phyloP scores from a whole-genome alignment of 2,113 vertebrate genomes.

The Condylura cristata region DNA sequence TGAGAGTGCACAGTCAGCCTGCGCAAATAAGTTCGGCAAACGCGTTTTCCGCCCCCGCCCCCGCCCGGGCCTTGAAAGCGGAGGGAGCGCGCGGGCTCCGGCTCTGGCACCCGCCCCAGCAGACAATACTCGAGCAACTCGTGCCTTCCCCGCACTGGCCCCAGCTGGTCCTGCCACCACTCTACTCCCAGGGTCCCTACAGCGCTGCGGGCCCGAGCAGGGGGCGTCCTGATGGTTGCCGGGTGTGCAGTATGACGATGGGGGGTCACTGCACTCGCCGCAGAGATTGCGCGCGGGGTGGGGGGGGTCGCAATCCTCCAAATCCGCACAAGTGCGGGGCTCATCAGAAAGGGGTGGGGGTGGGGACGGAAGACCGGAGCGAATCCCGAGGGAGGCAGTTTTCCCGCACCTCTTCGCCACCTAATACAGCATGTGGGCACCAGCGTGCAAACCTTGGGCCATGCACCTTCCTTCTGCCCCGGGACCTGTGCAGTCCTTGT shows the following conservation, averaged over 20 bases:
- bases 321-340: not conserved
- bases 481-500: not conserved
- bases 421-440: not conserved
- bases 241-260: not conserved
- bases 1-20: conserved; percentile 14
- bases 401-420: conserved; percentile 35
- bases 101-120: not conserved
- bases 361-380: not conserved
- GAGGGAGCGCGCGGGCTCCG: not conserved
- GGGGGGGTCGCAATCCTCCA: not conserved
- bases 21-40: conserved; percentile 28
- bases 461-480: not conserved
- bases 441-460: not conserved
- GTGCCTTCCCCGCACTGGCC: not conserved
- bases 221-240: not conserved
- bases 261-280: not conserved
- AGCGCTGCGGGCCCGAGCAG: not conserved
- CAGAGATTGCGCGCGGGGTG: not conserved
- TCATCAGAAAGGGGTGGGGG: not conserved
- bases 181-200: not conserved
- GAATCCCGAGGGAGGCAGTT: not conserved
- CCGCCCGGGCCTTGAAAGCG: not conserved
- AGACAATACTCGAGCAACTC: conserved; percentile 68
- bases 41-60: not conserved
- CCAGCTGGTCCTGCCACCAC: not conserved